These are phyloP conservation scores for Dolomedes plantarius DNA, from an alignment of 2,888 invertebrate species.

Conservation along the genomic window DNA sequence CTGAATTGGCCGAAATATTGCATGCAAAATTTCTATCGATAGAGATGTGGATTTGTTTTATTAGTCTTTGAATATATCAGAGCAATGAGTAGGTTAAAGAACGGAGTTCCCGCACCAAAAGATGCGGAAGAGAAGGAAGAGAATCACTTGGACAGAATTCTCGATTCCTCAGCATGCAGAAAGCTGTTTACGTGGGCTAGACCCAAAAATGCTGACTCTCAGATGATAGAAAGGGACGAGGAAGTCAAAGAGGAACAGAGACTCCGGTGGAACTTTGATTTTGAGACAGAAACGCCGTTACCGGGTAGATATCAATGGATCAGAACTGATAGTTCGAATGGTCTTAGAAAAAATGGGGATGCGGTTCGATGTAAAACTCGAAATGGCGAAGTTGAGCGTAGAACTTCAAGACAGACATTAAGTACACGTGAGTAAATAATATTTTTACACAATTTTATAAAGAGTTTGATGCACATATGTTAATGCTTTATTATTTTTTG, in stretches of 20 bases:
- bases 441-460: too few species aligned
- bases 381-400: background rate
- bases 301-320: slow-evolving; percentile 72
- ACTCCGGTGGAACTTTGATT: slow-evolving; percentile 72
- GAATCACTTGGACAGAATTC: background rate
- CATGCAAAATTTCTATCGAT: too few species aligned
- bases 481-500: too few species aligned
- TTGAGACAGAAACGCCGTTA: slow-evolving; percentile 68
- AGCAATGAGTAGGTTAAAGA: background rate
- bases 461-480: too few species aligned
- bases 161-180: slow-evolving; percentile 40
- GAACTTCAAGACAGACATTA: background rate
- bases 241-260: slow-evolving; percentile 36
- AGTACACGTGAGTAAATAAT: slow-evolving; percentile 41
- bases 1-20: too few species aligned
- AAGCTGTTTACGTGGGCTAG: slow-evolving; percentile 22
- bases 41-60: background rate
- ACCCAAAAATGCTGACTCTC: background rate
- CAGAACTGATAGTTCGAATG: slow-evolving; percentile 14
- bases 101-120: background rate
- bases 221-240: background rate
- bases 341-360: background rate
- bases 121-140: background rate
- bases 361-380: background rate
- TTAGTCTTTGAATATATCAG: background rate